These are phyloP conservation scores for Oligia strigilis DNA, from an alignment of 2,888 invertebrate species.

Conservation along the genomic window DNA sequence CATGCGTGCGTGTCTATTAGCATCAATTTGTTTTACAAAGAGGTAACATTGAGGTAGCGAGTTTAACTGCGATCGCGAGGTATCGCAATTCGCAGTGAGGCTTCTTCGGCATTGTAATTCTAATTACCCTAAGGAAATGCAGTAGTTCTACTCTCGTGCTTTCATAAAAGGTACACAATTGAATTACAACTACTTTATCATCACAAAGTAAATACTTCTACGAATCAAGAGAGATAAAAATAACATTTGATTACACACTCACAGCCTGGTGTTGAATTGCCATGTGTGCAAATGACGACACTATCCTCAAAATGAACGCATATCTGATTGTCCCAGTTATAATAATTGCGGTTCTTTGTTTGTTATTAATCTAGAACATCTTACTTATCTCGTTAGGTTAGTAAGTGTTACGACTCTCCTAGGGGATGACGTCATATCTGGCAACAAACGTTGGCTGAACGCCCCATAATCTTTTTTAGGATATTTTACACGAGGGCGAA, in stretches of 20 bases:
- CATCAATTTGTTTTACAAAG: no score
- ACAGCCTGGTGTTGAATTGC: not conserved
- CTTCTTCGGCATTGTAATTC: no score
- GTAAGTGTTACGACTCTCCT: conserved; percentile 14
- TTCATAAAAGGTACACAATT: not conserved
- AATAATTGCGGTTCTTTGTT: conserved; percentile 46
- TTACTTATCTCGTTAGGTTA: conserved; percentile 31
- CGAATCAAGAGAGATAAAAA: conserved; percentile 12
- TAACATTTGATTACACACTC: conserved; percentile 31
- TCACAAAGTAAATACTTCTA: not conserved
- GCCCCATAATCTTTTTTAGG: conserved; percentile 37
- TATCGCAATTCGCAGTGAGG: no score
- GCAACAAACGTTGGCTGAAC: conserved; percentile 41
- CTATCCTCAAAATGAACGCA: conserved; percentile 27
- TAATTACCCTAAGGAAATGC: no score
- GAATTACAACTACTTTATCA: conserved; percentile 2
- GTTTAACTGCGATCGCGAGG: no score
- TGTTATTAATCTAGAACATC: conserved; percentile 45
- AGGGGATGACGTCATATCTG: conserved; percentile 37
- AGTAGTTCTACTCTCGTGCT: not conserved
- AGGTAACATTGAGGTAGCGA: no score
- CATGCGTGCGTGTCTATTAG: no score
- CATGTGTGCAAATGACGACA: conserved; percentile 37
- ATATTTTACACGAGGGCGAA: conserved; percentile 28
- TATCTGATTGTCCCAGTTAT: conserved; percentile 48